Conservation (phyloP, 2,113 vertebrate genomes). For the Cyprinodon variegatus region DNA sequence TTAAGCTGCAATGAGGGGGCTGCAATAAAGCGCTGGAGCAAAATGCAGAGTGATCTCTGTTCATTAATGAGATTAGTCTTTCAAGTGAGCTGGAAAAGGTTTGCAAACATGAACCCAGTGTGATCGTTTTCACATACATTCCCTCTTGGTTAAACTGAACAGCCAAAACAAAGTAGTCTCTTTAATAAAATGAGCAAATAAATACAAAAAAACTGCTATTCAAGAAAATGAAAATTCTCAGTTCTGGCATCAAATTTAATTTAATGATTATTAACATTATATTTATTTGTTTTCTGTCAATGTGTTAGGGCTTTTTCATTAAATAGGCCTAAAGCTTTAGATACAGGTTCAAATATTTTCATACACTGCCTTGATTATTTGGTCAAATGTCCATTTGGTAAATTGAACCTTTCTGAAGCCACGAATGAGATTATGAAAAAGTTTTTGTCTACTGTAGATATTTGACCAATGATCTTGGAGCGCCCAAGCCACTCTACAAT, state of each 20-base stretch:
- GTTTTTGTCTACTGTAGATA: too few species aligned
- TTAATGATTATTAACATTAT: background rate
- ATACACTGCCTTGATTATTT: background rate
- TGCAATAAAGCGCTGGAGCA: constrained; percentile 22
- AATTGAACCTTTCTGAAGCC: too few species aligned
- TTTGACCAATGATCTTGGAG: too few species aligned
- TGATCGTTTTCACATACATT: constrained; percentile 21
- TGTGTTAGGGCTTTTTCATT: background rate
- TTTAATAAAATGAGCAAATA: background rate
- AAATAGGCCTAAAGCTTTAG: background rate
- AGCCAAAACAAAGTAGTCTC: constrained; percentile 4
- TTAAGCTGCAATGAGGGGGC: constrained; percentile 29
- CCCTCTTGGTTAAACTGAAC: constrained; percentile 5
- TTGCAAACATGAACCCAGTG: constrained; percentile 29
- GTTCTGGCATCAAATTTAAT: background rate
- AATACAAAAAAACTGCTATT: background rate
- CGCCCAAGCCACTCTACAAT: too few species aligned
- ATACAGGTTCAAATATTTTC: background rate
- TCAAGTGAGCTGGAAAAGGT: constrained; percentile 26
- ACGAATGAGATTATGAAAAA: too few species aligned
- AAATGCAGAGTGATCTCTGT: constrained; percentile 20
- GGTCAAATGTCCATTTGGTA: too few species aligned
- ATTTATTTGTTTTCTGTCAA: background rate
- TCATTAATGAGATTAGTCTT: constrained; percentile 42
- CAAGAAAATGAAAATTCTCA: background rate